Base-by-base conservation (phyloP, 1,140 invertebrate species). In the Vanessa tameamea region DNA sequence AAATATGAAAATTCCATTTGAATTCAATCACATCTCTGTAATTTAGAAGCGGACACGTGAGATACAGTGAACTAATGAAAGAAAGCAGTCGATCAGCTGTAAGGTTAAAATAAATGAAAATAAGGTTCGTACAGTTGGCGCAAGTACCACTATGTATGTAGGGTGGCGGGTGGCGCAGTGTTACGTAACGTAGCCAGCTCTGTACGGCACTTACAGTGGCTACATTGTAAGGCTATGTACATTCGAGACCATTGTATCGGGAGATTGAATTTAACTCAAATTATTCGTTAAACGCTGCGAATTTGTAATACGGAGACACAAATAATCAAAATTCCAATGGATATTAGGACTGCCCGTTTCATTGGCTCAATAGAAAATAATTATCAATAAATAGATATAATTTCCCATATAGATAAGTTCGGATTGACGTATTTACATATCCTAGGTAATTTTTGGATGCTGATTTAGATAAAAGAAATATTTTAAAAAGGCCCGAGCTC, bases 111-210 rank as follows among this genome's bases (percentile, higher is more conserved):
- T n/a, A 61, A 37, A 61, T 37, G 23, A 61, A 55, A 55, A 68
- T 55, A 68, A 37, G 55, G 12, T 50, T 53, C 23, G n/a, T 53
- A 37, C 26, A 67, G 59, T 59, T 59, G 14, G 53, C 53, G 67
- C 68, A 63, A 53, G 43, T 70, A 50, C 20, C 23, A 47, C 20
- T 64, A 31, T 66, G 75, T 72, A 66, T 75, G 73, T 75, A 76
- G 78, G 73, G 73, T 72, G 66, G 66, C 51, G 50, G 55, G 53
- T 81, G 78, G 81, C 85, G 85, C 87, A 87, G 82, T 87, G 68
- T 88, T 88, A 85, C 80, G 82, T 85, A 88, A 88, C 72, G 13
- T 50, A 50, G 13, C 53, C 23, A 37, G 48, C 14, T 15, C n/a
- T 12, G 37, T 37, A 48, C 50, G 65, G 16, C 47, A 26, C 64